Percentiles rank a stretch among this genome's conserved stretches.
phyloP scores from a whole-genome alignment of 2,888 invertebrate genomes.

The Heliconius erato region DNA sequence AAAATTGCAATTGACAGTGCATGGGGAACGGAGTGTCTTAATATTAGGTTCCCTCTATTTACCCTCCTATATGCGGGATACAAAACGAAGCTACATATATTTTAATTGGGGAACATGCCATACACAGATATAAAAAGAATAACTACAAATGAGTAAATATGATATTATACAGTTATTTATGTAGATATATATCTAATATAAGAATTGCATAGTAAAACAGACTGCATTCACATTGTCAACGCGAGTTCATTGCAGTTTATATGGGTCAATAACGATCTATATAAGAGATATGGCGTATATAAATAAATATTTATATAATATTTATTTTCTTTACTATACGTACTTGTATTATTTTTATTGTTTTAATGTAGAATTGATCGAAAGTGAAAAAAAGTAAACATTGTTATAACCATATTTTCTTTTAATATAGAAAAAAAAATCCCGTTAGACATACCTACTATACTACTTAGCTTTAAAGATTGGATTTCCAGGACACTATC shows the following conservation, averaged over 20 bases:
- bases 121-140: background rate
- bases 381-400: too few species aligned
- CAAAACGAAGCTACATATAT: background rate
- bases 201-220: constrained; percentile 39
- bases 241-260: constrained; percentile 46
- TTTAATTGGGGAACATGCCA: background rate
- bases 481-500: too few species aligned
- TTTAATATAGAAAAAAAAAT: background rate
- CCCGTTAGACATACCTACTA: too few species aligned
- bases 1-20: background rate
- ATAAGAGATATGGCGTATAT: constrained; percentile 11
- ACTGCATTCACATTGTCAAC: constrained; percentile 29
- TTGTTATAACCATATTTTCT: background rate
- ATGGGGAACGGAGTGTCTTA: background rate
- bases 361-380: background rate
- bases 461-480: too few species aligned
- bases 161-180: background rate
- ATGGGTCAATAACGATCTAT: constrained; percentile 48
- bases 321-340: background rate
- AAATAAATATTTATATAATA: too few species aligned
- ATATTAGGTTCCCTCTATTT: background rate
- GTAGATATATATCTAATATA: constrained; percentile 34
- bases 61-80: background rate
- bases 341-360: background rate
- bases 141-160: background rate